These are phyloP conservation scores for Rhagoletis pomonella DNA, from an alignment of 1,140 invertebrate genomes.

Conservation along the genomic window DNA sequence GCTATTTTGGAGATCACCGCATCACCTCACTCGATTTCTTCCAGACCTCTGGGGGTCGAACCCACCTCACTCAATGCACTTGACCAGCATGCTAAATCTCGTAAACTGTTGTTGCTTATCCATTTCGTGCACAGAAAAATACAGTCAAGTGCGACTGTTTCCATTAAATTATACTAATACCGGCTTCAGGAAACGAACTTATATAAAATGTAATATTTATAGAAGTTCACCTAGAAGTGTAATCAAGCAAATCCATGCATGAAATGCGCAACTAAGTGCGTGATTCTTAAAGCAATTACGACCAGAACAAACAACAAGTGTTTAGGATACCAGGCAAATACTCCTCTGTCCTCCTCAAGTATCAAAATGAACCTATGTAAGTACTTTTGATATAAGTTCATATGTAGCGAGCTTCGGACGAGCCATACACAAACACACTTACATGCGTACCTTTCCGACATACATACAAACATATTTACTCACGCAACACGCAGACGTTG, in stretches of 20 bases:
- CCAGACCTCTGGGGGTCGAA: no score
- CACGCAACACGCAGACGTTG: neutral
- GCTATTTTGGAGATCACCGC: no score
- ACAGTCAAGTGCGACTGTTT: no score
- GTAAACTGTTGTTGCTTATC: no score
- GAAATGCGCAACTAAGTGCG: neutral
- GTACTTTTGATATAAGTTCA: neutral
- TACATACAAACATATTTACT: neutral
- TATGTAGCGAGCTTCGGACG: neutral
- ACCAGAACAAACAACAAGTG: neutral
- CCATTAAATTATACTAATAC: no score
- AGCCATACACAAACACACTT: neutral
- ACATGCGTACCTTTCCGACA: neutral
- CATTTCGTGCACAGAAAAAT: no score
- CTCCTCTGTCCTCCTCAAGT: neutral
- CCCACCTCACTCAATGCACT: no score
- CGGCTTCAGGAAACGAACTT: no score
- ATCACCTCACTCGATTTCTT: no score
- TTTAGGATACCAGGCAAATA: neutral
- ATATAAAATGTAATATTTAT: neutral
- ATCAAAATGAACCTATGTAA: neutral
- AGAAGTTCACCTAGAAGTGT: neutral
- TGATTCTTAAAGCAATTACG: neutral
- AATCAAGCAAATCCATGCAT: neutral
- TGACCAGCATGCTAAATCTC: no score